A percentile compares a stretch with the other conserved stretches of the same genome.
These are phyloP conservation scores for Acanthisitta chloris DNA, from an alignment of 2,113 vertebrate species.

Conservation along the genomic window DNA sequence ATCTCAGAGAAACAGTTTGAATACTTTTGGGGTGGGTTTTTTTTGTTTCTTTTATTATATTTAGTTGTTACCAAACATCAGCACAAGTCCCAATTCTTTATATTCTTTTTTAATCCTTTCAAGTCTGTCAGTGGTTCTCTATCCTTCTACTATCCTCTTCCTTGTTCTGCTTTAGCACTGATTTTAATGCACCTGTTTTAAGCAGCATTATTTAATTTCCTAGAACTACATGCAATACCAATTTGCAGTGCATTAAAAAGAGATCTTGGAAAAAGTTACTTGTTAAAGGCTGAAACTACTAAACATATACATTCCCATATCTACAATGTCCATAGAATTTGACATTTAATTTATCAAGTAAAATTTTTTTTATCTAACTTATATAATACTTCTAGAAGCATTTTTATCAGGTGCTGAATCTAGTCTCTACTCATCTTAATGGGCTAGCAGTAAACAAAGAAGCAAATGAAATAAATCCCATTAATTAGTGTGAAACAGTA, in stretches of 20 bases:
- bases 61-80: not conserved
- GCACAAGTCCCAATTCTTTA: not conserved
- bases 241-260: not conserved
- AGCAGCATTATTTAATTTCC: not conserved
- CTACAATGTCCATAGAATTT: not conserved
- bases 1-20: not conserved
- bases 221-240: not conserved
- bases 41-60: not conserved
- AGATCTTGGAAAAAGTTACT: not conserved
- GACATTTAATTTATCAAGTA: not conserved
- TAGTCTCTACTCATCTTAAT: not conserved
- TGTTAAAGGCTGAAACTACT: not conserved
- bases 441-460: conserved; percentile 41
- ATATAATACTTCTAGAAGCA: not conserved
- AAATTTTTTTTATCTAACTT: not conserved
- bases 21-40: not conserved
- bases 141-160: not conserved
- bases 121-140: not conserved
- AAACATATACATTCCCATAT: not conserved
- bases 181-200: not conserved
- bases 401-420: conserved; percentile 3
- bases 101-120: not conserved
- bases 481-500: conserved; percentile 51
- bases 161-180: not conserved
- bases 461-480: conserved; percentile 50